Percentiles rank a stretch among this genome's conserved stretches.
These are phyloP conservation scores for Tachystola acroxantha DNA, from an alignment of 2,888 invertebrate species.

Conservation along the genomic window DNA sequence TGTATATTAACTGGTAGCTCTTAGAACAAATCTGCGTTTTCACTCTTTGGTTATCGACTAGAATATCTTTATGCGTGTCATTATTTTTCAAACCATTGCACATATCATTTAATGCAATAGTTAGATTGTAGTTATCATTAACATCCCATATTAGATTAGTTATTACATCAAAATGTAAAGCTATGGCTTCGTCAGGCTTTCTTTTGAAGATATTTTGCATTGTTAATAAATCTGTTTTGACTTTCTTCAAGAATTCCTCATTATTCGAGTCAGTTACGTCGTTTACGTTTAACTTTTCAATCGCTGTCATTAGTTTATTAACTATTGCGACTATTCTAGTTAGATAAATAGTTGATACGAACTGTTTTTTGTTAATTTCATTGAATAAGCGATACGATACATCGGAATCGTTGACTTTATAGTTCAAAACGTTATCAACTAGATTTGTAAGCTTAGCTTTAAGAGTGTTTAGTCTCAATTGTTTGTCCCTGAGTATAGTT, in stretches of 20 bases:
- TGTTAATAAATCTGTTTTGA: slow-evolving; percentile 32
- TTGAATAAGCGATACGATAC: slow-evolving; percentile 41
- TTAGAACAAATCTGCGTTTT: slow-evolving; percentile 51
- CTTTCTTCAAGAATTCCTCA: slow-evolving; percentile 29
- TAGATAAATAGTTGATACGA: slow-evolving; percentile 44
- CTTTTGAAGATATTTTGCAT: slow-evolving; percentile 51
- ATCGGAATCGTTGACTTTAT: slow-evolving; percentile 39
- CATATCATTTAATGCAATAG: slow-evolving; percentile 34
- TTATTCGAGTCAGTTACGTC: slow-evolving; percentile 21
- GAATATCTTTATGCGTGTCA: slow-evolving; percentile 35
- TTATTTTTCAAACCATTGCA: slow-evolving; percentile 44
- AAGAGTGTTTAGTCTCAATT: slow-evolving; percentile 33
- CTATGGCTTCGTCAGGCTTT: slow-evolving; percentile 44
- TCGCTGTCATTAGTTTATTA: slow-evolving; percentile 39
- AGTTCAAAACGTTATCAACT: slow-evolving; percentile 43
- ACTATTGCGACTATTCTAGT: slow-evolving; percentile 47
- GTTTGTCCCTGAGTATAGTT: slow-evolving; percentile 25
- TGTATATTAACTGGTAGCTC: slow-evolving; percentile 43
- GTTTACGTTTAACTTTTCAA: slow-evolving; percentile 31
- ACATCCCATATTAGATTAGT: slow-evolving; percentile 43
- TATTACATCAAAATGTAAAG: slow-evolving; percentile 55
- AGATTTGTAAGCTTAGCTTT: slow-evolving; percentile 39
- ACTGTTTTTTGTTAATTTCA: slow-evolving; percentile 49
- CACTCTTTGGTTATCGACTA: slow-evolving; percentile 41
- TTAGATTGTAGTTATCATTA: slow-evolving; percentile 36